These are phyloP conservation scores for Sisor rabdophorus DNA, from an alignment of 2,113 vertebrate species.

Conservation along the genomic window DNA sequence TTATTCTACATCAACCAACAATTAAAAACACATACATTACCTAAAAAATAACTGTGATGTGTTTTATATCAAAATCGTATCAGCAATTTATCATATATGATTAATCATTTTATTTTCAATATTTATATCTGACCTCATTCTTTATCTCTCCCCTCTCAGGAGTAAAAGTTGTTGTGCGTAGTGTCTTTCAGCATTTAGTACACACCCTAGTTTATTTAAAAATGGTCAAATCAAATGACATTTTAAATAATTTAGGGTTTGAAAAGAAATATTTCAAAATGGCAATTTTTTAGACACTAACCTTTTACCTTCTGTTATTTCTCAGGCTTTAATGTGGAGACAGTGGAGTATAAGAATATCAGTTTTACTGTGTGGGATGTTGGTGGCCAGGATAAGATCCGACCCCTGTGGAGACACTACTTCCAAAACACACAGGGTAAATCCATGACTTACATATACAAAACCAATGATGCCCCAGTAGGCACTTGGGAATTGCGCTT, in stretches of 20 bases:
- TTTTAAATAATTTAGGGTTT: too few species aligned
- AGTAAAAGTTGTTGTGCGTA: neutral
- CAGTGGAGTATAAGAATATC: slow-evolving; percentile 98
- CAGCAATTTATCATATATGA: too few species aligned
- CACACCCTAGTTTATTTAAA: neutral
- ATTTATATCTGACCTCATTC: too few species aligned
- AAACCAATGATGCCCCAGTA: neutral
- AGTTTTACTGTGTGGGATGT: slow-evolving; percentile 99
- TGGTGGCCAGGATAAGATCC: slow-evolving; percentile 97
- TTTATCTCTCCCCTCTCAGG: too few species aligned
- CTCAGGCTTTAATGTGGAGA: slow-evolving; percentile 94
- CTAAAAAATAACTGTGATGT: too few species aligned
- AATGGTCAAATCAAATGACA: too few species aligned
- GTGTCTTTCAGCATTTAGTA: neutral
- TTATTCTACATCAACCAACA: too few species aligned
- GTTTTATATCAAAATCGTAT: too few species aligned
- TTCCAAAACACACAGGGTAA: slow-evolving; percentile 97
- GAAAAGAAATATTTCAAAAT: too few species aligned
- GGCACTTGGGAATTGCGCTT: too few species aligned
- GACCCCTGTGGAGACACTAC: slow-evolving; percentile 97
- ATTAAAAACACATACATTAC: too few species aligned
- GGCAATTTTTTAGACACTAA: neutral
- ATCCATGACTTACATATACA: neutral
- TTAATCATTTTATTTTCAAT: too few species aligned
- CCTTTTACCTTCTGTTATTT: neutral